Percentiles rank a stretch among this genome's conserved stretches.
These are phyloP conservation scores for Girardia tigrina DNA, from an alignment of 2,888 invertebrate genomes.

Conservation along the genomic window DNA sequence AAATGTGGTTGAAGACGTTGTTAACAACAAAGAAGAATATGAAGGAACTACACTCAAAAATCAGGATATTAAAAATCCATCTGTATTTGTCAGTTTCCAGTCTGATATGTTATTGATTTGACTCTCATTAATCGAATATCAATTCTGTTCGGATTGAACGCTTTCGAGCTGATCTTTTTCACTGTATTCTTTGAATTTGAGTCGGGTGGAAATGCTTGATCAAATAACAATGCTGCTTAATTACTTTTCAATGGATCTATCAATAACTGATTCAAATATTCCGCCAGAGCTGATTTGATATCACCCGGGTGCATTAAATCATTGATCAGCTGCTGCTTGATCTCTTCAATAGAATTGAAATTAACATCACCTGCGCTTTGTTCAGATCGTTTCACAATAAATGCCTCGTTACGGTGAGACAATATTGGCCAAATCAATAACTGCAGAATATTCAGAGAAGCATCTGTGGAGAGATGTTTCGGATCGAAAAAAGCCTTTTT, in stretches of 20 bases:
- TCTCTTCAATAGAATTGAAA: neutral
- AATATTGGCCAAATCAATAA: neutral
- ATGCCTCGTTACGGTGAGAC: neutral
- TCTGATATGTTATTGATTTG: no score
- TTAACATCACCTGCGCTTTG: neutral
- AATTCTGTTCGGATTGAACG: no score
- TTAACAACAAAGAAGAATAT: no score
- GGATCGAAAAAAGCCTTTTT: slow-evolving; percentile 2
- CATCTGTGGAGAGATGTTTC: neutral
- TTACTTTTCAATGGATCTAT: neutral
- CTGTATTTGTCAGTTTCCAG: no score
- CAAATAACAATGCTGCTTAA: neutral
- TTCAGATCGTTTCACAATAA: neutral
- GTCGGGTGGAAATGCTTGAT: neutral
- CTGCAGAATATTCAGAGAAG: neutral
- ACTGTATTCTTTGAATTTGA: neutral
- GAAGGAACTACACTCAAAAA: no score
- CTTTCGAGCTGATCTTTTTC: no score
- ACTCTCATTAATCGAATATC: no score
- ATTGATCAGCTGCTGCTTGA: neutral
- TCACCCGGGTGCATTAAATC: neutral
- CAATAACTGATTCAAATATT: neutral
- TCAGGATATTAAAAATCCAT: no score
- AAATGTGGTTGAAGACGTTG: no score
- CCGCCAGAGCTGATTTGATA: neutral